Base-by-base conservation (phyloP, 2,888 invertebrate genomes). In the Pristionchus exspectatus region DNA sequence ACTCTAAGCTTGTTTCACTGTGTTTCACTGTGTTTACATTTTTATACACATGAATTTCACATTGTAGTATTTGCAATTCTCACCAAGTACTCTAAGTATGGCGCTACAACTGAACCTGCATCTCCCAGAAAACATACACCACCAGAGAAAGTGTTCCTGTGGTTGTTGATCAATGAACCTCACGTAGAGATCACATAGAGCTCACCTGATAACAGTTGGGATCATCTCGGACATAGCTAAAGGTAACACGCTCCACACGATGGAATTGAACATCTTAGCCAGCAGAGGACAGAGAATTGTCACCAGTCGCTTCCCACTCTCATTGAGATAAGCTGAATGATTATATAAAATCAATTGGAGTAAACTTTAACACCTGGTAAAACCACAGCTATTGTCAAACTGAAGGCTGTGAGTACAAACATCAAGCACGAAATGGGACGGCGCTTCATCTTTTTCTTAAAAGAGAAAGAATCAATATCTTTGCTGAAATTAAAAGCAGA, bases 241-340 rank as follows among this genome's bases (percentile, higher is more conserved):
- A 10, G 94, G 94, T n/a, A 93, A 93, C 2, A 93, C 92, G 1
- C 93, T 90, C 94, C 95, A 95, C 30, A 92, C 92, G 50, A 95
- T 92, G 12, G 92, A 91, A 90, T 94, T 94, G 90, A 93, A 92
- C 50, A 92, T 90, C 89, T 95, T 95, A 38, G 93, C 94, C 50
- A 94, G 85, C 24, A 95, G 91, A 4, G 94, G 93, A 87, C 94
- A 92, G 10, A 92, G 83, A 91, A 95, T 93, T 16, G 50, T 44
- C 66, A 63, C 72, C 21, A 16, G 14, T 14, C 38, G 16, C 56
- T 50, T 56, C 24, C 54, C 56, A 5, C 16, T 21, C 12, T 44
- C 54, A 10, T 27, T n/a, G 33, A 88, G 74, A n/a, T 74, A 74
- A 12, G 33, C 87, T 88, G 30, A 74, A 54, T 18, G 33, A 21